Conservation (phyloP, 2,888 invertebrate species). For the Notodonta ziczac region DNA sequence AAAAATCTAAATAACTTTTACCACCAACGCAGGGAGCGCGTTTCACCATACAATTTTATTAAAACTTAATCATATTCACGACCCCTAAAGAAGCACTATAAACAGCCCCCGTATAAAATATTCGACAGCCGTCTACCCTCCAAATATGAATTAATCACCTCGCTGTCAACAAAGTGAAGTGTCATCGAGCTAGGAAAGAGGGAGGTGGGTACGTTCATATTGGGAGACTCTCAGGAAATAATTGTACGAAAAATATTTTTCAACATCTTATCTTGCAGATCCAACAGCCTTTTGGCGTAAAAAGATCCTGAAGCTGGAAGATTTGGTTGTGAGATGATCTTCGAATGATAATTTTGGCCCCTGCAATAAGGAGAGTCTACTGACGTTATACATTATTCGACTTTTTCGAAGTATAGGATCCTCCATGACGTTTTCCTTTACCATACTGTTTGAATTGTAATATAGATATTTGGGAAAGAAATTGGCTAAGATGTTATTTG, state of each 20-base stretch:
- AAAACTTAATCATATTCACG: constrained; percentile 43
- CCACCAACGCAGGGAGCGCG: not conserved
- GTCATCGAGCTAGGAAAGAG: constrained; percentile 61
- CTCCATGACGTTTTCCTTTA: too few species aligned
- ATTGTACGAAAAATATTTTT: not conserved
- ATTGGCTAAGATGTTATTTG: too few species aligned
- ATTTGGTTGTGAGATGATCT: too few species aligned
- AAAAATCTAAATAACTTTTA: not conserved
- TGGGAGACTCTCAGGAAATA: constrained; percentile 14
- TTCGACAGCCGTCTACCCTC: constrained; percentile 50
- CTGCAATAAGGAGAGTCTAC: too few species aligned
- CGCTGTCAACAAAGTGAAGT: constrained; percentile 69
- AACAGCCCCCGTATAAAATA: constrained; percentile 49
- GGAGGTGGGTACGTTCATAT: constrained; percentile 45
- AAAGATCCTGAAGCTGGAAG: too few species aligned
- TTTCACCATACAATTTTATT: constrained; percentile 18
- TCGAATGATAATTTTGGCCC: too few species aligned
- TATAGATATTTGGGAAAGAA: too few species aligned
- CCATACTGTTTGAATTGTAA: too few species aligned
- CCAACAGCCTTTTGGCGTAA: too few species aligned
- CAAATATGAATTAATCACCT: constrained; percentile 70
- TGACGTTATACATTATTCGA: too few species aligned
- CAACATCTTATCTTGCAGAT: not conserved
- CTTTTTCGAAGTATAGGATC: too few species aligned
- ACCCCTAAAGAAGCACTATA: constrained; percentile 35